Base-by-base conservation (phyloP, 2,113 vertebrate genomes). In the Polypterus senegalus region DNA sequence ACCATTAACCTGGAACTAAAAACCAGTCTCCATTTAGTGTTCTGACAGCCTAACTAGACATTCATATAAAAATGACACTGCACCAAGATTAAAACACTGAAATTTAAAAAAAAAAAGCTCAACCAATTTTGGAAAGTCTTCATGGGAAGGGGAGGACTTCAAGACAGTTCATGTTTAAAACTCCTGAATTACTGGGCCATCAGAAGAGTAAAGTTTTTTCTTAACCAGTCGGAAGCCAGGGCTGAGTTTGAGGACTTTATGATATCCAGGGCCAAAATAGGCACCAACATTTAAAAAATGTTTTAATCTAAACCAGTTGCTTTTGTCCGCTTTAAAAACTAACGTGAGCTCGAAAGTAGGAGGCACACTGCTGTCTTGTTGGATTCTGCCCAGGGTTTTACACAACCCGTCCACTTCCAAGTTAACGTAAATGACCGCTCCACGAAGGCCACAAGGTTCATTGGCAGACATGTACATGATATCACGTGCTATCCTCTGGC, bases 201-300 rank as follows among this genome's bases (percentile, higher is more conserved):
- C 86, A 0, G 85, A 87, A 2, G 86, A 88, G 71, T 88, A 87
- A 5, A 88, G 82, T 65, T 88, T 88, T 70, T 71, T 75, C 72
- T 88, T 88, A 58, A 88, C 74, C 65, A 88, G 74, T 11, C 77
- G 69, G 69, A 85, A 87, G 63, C 86, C 79, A 0, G 83, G 65
- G 49, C 76, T 76, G 61, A 87, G 74, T 68, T 80, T 82, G 65
- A 87, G 48, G 46, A 79, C 81, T 46, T 77, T 79, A 53, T 64
- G 68, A 6, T 53, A 47, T 0, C 73, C 71, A 43, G 54, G 53
- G 6, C 11, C 7, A 54, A 63, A 55, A 6, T 54, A 63, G 11
- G 53, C 47, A 4, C 61, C 61, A 6, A 63, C 53, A 47, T 52
- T 47, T 3, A 88, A 83, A 11, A 88, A 69, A 66, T 70, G 63